These are phyloP conservation scores for Drosophila gaucha DNA, from an alignment of 2,888 invertebrate genomes.

Conservation along the genomic window DNA sequence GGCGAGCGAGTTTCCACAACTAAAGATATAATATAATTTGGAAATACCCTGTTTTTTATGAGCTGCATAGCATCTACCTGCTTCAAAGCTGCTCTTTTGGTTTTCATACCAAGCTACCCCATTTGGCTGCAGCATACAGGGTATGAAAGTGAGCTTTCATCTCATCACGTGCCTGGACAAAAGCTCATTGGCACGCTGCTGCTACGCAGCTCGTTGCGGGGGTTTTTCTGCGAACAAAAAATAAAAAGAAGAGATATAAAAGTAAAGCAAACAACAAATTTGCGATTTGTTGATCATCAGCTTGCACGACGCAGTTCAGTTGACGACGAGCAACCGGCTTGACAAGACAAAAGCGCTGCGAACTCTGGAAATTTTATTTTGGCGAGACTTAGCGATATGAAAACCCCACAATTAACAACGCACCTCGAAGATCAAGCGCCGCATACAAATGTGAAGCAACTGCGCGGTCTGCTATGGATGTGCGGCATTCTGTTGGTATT, in stretches of 20 bases:
- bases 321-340: conserved; percentile 42
- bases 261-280: conserved; percentile 23
- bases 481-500: conserved; percentile 51
- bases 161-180: conserved; percentile 5
- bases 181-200: conserved; percentile 30
- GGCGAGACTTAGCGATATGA: conserved; percentile 6
- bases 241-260: conserved; percentile 19
- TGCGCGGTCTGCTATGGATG: conserved; percentile 45
- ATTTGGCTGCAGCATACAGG: not conserved
- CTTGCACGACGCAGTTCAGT: conserved; percentile 41
- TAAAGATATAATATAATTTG: not conserved
- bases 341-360: conserved; percentile 31
- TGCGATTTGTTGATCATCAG: conserved; percentile 38
- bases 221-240: conserved; percentile 40
- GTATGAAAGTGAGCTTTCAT: conserved; percentile 5
- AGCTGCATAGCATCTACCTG: too few relatives aligned
- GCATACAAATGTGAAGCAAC: conserved; percentile 20
- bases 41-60: not conserved
- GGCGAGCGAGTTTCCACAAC: too few relatives aligned
- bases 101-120: not conserved
- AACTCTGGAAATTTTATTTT: conserved; percentile 6
- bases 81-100: not conserved
- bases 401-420: conserved; percentile 6
- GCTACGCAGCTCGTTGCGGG: conserved; percentile 54
- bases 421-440: conserved; percentile 22